Conservation (phyloP, 2,113 vertebrate species). For the Amazona vittata region DNA sequence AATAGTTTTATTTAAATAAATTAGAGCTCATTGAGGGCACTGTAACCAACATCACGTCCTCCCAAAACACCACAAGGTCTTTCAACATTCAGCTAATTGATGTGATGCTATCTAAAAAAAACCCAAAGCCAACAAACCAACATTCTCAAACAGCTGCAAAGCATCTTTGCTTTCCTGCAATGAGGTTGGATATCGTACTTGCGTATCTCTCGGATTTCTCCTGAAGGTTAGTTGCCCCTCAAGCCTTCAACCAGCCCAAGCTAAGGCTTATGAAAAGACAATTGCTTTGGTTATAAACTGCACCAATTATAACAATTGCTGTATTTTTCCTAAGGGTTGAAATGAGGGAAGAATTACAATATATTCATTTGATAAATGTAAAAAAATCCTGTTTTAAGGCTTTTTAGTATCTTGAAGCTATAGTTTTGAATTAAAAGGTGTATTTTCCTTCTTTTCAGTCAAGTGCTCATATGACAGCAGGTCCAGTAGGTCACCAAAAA, state of each 20-base stretch:
- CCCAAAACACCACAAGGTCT: not conserved
- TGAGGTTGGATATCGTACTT: not conserved
- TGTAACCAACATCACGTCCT: not conserved
- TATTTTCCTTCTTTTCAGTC: not conserved
- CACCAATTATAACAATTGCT: not conserved
- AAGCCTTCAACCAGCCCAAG: not conserved
- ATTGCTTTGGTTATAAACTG: not conserved
- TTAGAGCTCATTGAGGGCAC: not conserved
- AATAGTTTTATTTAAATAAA: not conserved
- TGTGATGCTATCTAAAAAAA: not conserved
- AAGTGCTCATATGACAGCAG: not conserved
- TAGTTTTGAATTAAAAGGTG: not conserved
- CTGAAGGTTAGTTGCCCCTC: not conserved
- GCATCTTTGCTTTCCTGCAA: not conserved
- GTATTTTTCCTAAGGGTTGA: not conserved
- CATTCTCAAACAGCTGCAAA: not conserved
- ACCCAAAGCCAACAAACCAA: not conserved
- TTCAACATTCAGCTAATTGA: not conserved
- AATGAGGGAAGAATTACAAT: not conserved
- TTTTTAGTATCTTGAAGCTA: constrained; percentile 20
- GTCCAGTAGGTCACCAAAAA: not conserved
- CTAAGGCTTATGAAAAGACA: not conserved
- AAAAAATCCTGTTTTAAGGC: not conserved
- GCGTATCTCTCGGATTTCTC: not conserved
- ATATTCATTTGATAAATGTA: not conserved